Evolutionary conservation across 2,113 vertebrate species (phyloP), one percentile per base, ranked within the genome.

Genomic region (Mormyrus iriodes): DNA sequence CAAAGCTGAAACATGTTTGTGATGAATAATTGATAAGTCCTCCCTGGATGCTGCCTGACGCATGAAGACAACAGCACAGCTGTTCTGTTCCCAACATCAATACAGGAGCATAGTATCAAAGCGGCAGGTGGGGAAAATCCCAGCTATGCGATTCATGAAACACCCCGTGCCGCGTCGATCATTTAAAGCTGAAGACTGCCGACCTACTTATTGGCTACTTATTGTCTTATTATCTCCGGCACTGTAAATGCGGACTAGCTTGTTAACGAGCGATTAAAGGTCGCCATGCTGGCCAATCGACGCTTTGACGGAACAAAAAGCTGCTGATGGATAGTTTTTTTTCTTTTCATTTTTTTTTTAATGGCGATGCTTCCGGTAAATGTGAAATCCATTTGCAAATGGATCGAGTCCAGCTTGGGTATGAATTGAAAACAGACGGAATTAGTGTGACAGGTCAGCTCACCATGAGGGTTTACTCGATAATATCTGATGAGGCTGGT

Each of bases 11-110:
- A 65, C 44, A 49, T 3, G 44, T 49, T 27, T 69, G 87, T 65
- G 24, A 69, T 88, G 87, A 73, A 88, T 88, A 73, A 88, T 88
- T 69, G 61, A 88, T 69, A 31, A 44, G 12, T 21, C 53, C 87
- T 88, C 58, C 87, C 87, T 31, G 58, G 87, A 58, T 69, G 49
- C 24, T 19, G 21, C 53, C 87, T 88, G 87, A 88, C 58, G 46
- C 87, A 88, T 61, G 52, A 9, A 55, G 55, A 55, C 35, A 58
- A 88, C 21, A 49, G 42, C 35, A 19, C 9, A 4, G 42, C 31
- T 49, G 24, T 44, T 49, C 58, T 24, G 31, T 88, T 35, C 49
- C 46, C 87, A 88, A 9, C 58, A 69, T 69, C 86, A 87, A 27
- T 87, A 31, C 86, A 39, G 86, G 31, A 87, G 86, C 8, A 21